Conservation (phyloP, 2,888 invertebrate genomes). For the Bombylius discolor region DNA sequence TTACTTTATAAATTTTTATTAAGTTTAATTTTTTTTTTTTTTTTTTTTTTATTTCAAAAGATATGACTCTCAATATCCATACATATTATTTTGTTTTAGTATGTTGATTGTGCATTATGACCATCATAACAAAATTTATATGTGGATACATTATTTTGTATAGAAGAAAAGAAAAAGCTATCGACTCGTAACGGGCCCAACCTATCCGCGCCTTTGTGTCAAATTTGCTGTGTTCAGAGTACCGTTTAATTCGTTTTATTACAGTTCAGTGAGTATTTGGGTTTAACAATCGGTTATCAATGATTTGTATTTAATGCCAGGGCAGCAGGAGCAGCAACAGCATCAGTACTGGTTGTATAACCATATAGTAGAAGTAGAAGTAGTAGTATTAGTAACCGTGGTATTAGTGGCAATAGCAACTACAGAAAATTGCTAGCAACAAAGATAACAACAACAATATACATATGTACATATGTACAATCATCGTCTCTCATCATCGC, state of each 20-base stretch:
- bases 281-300: conserved; percentile 30
- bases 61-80: no score
- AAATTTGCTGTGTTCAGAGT: conserved; percentile 16
- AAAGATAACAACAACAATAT: not conserved
- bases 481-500: not conserved
- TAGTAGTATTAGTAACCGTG: no score
- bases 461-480: not conserved
- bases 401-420: no score
- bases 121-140: no score
- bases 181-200: conserved; percentile 9
- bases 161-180: conserved; percentile 4
- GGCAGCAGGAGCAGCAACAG: conserved; percentile 12
- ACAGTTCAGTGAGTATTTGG: conserved; percentile 33
- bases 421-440: no score
- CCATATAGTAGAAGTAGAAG: not conserved
- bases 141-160: not conserved
- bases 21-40: no score
- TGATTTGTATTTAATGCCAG: conserved; percentile 27
- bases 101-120: no score
- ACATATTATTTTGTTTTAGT: no score
- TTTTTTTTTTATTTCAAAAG: no score
- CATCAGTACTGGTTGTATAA: not conserved
- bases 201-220: conserved; percentile 6
- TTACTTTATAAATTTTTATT: no score
- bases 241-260: conserved; percentile 31